phyloP scores from a whole-genome alignment of 2,113 vertebrate species.

The Athene cunicularia region DNA sequence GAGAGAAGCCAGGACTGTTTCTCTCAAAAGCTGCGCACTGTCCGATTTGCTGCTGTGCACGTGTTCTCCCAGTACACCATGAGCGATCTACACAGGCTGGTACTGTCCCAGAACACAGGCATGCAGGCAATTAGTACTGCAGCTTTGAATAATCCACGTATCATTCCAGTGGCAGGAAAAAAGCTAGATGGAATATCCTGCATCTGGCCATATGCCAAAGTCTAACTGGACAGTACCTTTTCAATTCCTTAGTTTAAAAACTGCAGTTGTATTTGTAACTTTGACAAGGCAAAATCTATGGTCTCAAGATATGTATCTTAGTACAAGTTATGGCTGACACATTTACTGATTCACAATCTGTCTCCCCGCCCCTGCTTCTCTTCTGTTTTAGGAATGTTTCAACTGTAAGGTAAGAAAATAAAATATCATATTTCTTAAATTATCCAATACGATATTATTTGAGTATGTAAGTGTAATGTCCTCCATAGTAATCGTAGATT shows the following conservation, averaged over 20 bases:
- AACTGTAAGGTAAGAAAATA: conserved; percentile 87
- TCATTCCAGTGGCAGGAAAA: neutral
- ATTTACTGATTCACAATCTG: neutral
- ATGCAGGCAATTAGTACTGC: neutral
- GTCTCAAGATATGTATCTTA: neutral
- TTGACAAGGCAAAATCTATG: neutral
- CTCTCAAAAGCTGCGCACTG: neutral
- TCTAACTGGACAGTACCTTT: neutral
- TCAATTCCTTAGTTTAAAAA: neutral
- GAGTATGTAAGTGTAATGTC: conserved; percentile 7
- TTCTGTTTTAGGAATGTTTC: conserved; percentile 87
- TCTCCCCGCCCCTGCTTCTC: conserved; percentile 17
- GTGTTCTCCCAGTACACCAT: neutral
- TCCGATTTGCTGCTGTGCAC: neutral
- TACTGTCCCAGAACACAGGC: neutral
- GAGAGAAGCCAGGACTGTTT: neutral
- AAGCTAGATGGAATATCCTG: neutral
- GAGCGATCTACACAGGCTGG: neutral
- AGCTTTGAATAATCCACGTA: neutral
- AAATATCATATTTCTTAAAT: neutral
- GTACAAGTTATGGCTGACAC: neutral
- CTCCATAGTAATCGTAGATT: conserved; percentile 88
- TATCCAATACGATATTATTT: neutral
- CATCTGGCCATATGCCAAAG: neutral
- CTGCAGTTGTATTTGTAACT: neutral